Base-by-base conservation (phyloP, 23 tunicate species). In the Ciona savignyi region DNA sequence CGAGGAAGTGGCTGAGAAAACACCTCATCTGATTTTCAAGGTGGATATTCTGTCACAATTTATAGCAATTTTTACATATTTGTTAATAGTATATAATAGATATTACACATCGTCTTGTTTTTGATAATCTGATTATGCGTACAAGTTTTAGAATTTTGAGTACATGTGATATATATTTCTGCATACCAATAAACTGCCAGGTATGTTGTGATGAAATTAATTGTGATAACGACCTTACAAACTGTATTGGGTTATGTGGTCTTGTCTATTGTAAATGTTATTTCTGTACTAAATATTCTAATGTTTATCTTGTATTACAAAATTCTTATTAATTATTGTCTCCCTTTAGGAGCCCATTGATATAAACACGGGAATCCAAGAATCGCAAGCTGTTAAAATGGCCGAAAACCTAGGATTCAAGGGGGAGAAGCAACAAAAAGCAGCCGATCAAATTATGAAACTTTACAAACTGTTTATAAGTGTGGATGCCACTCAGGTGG, bases 401-500 rank as follows among this genome's bases (percentile, higher is more conserved):
- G 98, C 98, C 35, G 67, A 74, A 62, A 93, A 93, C 72, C 70
- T 93, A 4, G 78, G 75, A 25, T 93, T 93, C 61, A 71, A 62
- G 22, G 98, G 95, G 20, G 74, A 85, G 28, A 82, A 82, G 25
- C 74, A 32, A n/a, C 42, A 74, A 35, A 73, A 77, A 63, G 98
- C 98, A 30, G 94, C 98, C 27, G 81, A 93, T 27, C 98, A 93
- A 32, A 93, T 93, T 0, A 93, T 81, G 66, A 34, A 67, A 23
- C 75, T 93, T 22, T 93, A 93, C 72, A 69, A 87, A 29, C 72
- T 93, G 33, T 93, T 93, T 72, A 74, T 83, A 11, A 76, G 83
- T 28, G 98, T 93, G 32, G 98, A 93, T 70, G 98, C 98, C 4
- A 93, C 98, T 20, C 98, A 93, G 74, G 98, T 93, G 21, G 98